phyloP scores from a whole-genome alignment of 35 echinoderm and acorn worm genomes.

The Heliocidaris tuberculata region DNA sequence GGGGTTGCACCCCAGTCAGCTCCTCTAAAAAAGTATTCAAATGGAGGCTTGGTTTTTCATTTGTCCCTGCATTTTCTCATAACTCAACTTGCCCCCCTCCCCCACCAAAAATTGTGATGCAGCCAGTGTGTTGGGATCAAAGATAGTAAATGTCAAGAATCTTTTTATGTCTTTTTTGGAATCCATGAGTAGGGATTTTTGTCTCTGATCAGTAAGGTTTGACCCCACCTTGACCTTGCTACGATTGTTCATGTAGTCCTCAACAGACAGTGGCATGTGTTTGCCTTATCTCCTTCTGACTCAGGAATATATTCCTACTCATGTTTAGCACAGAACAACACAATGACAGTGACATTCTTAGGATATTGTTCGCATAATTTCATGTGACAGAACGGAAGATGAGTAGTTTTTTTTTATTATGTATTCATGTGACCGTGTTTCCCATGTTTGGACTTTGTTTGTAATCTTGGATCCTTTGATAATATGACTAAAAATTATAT shows the following conservation, averaged over 20 bases:
- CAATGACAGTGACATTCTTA: background rate
- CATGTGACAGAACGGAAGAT: slow-evolving; percentile 1
- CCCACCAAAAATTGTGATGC: too few relatives aligned
- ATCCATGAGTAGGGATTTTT: background rate
- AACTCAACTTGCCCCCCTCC: too few relatives aligned
- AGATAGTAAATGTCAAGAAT: too few relatives aligned
- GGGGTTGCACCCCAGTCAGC: too few relatives aligned
- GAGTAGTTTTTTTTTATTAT: background rate
- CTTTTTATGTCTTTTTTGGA: too few relatives aligned
- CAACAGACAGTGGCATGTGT: background rate
- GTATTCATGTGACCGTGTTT: background rate
- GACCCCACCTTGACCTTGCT: background rate
- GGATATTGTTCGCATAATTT: background rate
- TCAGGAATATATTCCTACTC: background rate
- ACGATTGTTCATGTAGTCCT: background rate
- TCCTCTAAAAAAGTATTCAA: too few relatives aligned
- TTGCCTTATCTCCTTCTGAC: background rate
- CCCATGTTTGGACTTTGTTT: background rate
- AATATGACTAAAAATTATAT: too few relatives aligned
- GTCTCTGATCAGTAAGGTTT: background rate
- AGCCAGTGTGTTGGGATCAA: too few relatives aligned
- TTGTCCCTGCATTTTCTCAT: too few relatives aligned
- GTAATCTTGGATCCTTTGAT: too few relatives aligned
- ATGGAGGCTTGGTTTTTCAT: too few relatives aligned
- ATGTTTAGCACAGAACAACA: background rate